phyloP scores from a whole-genome alignment of 1,140 invertebrate genomes.

The Pseudomyrmex concolor region DNA sequence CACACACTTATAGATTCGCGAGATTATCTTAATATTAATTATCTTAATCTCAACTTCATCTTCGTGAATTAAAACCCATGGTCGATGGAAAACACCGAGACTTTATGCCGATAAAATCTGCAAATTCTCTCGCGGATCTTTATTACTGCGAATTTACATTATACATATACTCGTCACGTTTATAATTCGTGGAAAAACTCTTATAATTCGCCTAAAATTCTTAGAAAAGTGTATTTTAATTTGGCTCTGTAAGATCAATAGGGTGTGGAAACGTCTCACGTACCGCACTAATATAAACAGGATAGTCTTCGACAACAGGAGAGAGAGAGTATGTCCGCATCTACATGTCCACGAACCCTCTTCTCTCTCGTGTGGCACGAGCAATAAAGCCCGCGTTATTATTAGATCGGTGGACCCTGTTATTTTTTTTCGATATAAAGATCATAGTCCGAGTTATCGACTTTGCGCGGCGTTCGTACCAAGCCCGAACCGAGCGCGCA shows the following conservation, averaged over 20 bases:
- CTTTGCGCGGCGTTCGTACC: conserved; percentile 24
- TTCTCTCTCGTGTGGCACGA: conserved; percentile 37
- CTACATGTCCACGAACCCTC: conserved; percentile 61
- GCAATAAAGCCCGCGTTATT: conserved; percentile 66
- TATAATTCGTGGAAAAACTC: neutral
- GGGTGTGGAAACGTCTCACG: conserved; percentile 63
- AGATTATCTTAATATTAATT: neutral
- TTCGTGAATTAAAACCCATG: too few species aligned
- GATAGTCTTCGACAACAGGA: conserved; percentile 29
- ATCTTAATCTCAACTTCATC: neutral
- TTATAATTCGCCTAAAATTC: conserved; percentile 34
- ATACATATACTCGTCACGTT: neutral
- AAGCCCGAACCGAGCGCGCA: conserved; percentile 12
- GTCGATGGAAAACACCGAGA: neutral
- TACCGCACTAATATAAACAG: conserved; percentile 65
- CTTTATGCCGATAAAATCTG: neutral
- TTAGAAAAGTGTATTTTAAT: conserved; percentile 59
- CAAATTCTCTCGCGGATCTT: conserved; percentile 2
- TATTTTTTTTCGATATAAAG: conserved; percentile 62
- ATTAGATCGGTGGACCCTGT: conserved; percentile 59
- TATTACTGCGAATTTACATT: neutral
- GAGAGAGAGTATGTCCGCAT: conserved; percentile 45
- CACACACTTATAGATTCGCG: too few species aligned
- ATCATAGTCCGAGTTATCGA: conserved; percentile 55
- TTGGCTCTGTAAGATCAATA: conserved; percentile 62